Percentiles rank a stretch among this genome's conserved stretches.
These are phyloP conservation scores for Macquaria ambigua DNA, from an alignment of 2,113 vertebrate species.

Conservation along the genomic window DNA sequence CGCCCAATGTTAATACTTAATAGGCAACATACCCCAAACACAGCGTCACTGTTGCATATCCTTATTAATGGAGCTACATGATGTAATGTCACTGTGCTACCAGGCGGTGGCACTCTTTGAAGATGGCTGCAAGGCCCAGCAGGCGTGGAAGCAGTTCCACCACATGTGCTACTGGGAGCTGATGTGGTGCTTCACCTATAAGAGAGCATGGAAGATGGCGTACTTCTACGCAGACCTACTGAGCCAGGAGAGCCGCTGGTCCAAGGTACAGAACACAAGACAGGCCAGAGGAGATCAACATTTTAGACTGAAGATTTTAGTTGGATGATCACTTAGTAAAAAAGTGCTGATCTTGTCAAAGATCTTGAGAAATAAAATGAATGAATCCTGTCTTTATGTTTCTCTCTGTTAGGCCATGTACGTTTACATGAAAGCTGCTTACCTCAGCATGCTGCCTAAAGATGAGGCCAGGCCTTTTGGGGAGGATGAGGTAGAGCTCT, in stretches of 20 bases:
- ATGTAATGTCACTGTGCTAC: not conserved
- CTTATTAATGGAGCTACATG: not conserved
- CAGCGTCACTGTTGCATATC: not conserved
- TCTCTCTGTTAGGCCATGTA: conserved; percentile 85
- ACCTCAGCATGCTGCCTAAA: conserved; percentile 86
- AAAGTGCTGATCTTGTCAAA: not conserved
- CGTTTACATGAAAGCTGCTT: conserved; percentile 90
- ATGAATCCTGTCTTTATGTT: not conserved
- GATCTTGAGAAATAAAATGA: not conserved
- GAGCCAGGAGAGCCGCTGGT: conserved; percentile 89
- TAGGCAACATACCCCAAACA: not conserved
- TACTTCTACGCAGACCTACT: conserved; percentile 90
- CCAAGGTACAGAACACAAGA: conserved; percentile 78
- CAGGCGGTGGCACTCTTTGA: conserved; percentile 88
- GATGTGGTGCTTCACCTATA: conserved; percentile 90
- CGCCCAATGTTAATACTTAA: conserved; percentile 18
- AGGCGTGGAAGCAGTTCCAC: conserved; percentile 89
- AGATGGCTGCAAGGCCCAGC: conserved; percentile 87
- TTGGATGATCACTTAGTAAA: not conserved
- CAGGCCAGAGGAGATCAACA: not conserved
- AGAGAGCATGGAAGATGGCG: conserved; percentile 87
- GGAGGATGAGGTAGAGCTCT: conserved; percentile 86
- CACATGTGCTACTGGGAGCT: conserved; percentile 93
- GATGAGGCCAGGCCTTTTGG: conserved; percentile 85
- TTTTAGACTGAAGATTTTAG: too few relatives aligned